These are phyloP conservation scores for Drosophila pseudotakahashii DNA, from an alignment of 2,888 invertebrate genomes.

Conservation along the genomic window DNA sequence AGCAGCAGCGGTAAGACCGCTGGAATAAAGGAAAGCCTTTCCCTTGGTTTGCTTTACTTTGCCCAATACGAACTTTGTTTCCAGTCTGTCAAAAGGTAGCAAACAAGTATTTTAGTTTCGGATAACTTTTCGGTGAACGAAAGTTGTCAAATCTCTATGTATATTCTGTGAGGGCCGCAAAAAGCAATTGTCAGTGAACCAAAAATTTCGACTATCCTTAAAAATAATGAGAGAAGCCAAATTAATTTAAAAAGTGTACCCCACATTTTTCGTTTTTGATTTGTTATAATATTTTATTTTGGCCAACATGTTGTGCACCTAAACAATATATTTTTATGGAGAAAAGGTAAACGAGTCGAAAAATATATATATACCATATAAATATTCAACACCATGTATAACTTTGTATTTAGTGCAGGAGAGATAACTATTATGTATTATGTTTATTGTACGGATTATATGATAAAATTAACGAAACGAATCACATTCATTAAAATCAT, in stretches of 20 bases:
- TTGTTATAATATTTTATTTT: background rate
- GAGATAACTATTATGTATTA: slow-evolving; percentile 68
- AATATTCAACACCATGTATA: slow-evolving; percentile 52
- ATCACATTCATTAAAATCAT: slow-evolving; percentile 60
- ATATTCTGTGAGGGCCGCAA: slow-evolving; percentile 14
- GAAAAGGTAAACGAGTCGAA: slow-evolving; percentile 31
- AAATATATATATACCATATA: slow-evolving; percentile 51
- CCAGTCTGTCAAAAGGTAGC: slow-evolving; percentile 7
- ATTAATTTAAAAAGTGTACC: slow-evolving; percentile 18
- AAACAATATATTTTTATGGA: slow-evolving; percentile 46
- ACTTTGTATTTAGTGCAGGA: slow-evolving; percentile 41
- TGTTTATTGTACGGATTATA: slow-evolving; percentile 69
- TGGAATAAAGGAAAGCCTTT: slow-evolving; percentile 24
- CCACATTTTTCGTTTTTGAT: slow-evolving; percentile 8
- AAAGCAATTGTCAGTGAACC: slow-evolving; percentile 20
- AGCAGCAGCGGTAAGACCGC: slow-evolving; percentile 84
- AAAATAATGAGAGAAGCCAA: slow-evolving; percentile 25
- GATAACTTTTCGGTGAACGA: background rate
- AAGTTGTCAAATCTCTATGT: slow-evolving; percentile 23
- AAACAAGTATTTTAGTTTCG: slow-evolving; percentile 18
- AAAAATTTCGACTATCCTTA: slow-evolving; percentile 6
- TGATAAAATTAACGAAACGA: slow-evolving; percentile 59
- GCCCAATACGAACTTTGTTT: slow-evolving; percentile 6
- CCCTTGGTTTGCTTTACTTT: slow-evolving; percentile 26
- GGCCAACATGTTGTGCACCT: slow-evolving; percentile 9